Evolutionary conservation across 2,888 invertebrate genomes (phyloP).

Genomic region (Himalopsyche kuldschensis): DNA sequence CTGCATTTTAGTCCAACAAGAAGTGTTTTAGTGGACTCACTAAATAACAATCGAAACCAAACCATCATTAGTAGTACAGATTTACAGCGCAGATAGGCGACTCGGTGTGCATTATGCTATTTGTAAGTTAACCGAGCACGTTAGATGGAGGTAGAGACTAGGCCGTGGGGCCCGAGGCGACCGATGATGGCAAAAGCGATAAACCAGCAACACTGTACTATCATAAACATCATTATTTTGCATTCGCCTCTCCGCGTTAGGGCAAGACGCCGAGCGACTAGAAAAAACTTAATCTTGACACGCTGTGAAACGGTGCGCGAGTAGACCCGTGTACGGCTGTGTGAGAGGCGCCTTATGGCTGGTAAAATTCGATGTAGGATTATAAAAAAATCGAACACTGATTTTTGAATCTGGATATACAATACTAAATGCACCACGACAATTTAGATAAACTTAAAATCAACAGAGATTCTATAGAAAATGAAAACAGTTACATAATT

Average conservation of each 20-base stretch:
- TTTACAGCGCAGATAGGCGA: not conserved
- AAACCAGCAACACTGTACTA: not conserved
- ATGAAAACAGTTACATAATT: too few species aligned
- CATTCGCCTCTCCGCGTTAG: not conserved
- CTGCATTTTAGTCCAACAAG: not conserved
- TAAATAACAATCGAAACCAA: not conserved
- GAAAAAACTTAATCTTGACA: not conserved
- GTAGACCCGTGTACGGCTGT: not conserved
- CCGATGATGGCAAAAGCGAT: not conserved
- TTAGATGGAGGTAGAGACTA: not conserved
- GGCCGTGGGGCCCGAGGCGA: not conserved
- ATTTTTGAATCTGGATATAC: too few species aligned
- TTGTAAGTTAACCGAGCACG: not conserved
- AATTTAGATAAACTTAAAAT: too few species aligned
- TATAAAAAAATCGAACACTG: not conserved
- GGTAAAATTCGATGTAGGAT: not conserved
- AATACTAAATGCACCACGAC: too few species aligned
- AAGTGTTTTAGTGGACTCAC: not conserved
- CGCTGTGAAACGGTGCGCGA: not conserved
- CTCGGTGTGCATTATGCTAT: not conserved
- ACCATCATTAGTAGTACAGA: not conserved
- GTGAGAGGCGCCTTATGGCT: not conserved
- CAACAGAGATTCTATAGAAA: too few species aligned
- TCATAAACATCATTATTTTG: not conserved
- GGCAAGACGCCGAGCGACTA: not conserved